Evolutionary conservation across 2,888 invertebrate species (phyloP), one percentile per base, ranked within the genome.

Genomic region (Desoria tigrina): DNA sequence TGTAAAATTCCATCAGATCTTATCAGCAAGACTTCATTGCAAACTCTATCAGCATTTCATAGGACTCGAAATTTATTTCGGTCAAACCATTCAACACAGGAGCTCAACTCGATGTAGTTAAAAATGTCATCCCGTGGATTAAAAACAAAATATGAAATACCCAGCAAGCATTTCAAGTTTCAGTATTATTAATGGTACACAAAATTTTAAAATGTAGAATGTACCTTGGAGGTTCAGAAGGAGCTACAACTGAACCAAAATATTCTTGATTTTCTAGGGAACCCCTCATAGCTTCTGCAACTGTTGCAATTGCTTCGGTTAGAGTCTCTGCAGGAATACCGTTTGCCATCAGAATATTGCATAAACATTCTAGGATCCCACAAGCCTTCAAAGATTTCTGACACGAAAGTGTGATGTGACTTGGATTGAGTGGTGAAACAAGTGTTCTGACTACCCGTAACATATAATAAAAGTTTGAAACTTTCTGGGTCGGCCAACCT

Each of bases 241-340:
- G 96, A 18, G 95, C 96, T 84, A 90, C 87, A 1, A 97, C 92
- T 58, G 88, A 80, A 0, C 92, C 89, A 76, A 99, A 87, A 78
- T 89, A 93, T 77, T 94, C 92, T 82, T 99, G 99, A 81, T 96
- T 98, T 14, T 85, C 86, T 32, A 87, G 84, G 79, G 92, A 92
- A 0, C 97, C 98, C 68, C 96, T 83, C 54, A 98, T 93, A 0
- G 93, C 89, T 82, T 99, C 97, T 0, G 91, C 93, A 0, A 97
- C 94, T 0, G 96, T 90, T 78, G 90, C 94, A 71, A 99, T 97
- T 0, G 94, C 94, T 84, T 97, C 97, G 0, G 95, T 94, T 53
- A 98, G 82, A 56, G 98, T 92, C 79, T 98, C 95, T 0, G 94
- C 94, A 0, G 98, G 97, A 0, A 98, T 94, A 0, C 97, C 97